Percentiles rank a stretch among this genome's conserved stretches.
These are phyloP conservation scores for Thyatira batis DNA, from an alignment of 2,888 invertebrate genomes.

Conservation along the genomic window DNA sequence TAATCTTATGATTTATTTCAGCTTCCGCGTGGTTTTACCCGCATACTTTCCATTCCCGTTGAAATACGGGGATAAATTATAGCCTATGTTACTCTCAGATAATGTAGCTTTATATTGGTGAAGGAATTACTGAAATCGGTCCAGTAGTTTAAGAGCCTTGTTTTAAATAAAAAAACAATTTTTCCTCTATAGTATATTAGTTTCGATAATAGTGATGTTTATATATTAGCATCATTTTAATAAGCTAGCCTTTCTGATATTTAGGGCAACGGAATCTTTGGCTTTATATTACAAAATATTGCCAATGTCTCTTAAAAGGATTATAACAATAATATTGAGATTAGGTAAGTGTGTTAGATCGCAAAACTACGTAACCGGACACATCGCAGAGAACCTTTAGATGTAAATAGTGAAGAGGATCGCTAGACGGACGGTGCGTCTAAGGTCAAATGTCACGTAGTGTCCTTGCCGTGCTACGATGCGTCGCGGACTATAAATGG, in stretches of 20 bases:
- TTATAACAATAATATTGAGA: neutral
- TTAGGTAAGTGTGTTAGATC: neutral
- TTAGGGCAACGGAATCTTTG: neutral
- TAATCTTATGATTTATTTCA: too few species aligned
- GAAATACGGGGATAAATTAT: too few species aligned
- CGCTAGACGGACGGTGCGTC: constrained; percentile 54
- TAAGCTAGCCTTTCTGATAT: neutral
- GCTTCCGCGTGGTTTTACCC: too few species aligned
- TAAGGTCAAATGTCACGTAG: constrained; percentile 77
- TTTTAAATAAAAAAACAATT: neutral
- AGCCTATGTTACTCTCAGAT: too few species aligned
- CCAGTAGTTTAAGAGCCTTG: too few species aligned
- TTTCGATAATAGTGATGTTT: neutral
- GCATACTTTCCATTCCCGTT: too few species aligned
- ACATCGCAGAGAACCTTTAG: constrained; percentile 48
- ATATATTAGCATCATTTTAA: neutral
- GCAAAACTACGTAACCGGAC: constrained; percentile 51
- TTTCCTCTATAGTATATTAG: too few species aligned
- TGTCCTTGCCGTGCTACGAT: constrained; percentile 62
- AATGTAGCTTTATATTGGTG: too few species aligned
- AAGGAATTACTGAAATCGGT: too few species aligned
- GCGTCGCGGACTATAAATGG: constrained; percentile 61
- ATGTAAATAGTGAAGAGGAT: constrained; percentile 21
- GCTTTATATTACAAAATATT: neutral
- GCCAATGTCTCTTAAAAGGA: neutral